Conservation (phyloP, 2,113 vertebrate species). For the Zosterops hypoxanthus region DNA sequence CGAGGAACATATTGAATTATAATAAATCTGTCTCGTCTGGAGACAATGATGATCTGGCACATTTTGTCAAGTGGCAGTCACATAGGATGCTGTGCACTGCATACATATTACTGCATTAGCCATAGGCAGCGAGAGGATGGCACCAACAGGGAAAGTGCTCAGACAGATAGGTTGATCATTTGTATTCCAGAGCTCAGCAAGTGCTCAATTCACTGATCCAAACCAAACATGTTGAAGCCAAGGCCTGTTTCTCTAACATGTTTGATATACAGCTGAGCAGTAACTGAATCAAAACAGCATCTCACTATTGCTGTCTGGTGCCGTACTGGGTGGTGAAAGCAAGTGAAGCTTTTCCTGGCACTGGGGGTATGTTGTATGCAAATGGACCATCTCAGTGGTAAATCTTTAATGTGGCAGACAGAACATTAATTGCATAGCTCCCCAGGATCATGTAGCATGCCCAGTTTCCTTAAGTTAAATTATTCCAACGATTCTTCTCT, state of each 20-base stretch:
- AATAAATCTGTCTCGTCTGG: conserved; percentile 75
- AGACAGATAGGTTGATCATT: conserved; percentile 69
- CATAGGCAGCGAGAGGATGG: conserved; percentile 23
- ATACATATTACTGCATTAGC: conserved; percentile 74
- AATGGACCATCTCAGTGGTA: conserved; percentile 52
- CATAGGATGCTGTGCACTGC: conserved; percentile 68
- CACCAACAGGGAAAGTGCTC: conserved; percentile 54
- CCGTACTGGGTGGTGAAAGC: conserved; percentile 37
- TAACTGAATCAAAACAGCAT: conserved; percentile 70
- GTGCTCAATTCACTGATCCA: conserved; percentile 70
- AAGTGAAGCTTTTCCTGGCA: conserved; percentile 56
- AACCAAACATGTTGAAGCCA: conserved; percentile 72
- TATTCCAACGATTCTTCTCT: conserved; percentile 1
- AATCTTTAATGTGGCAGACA: conserved; percentile 56
- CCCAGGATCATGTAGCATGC: not conserved
- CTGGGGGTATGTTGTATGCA: conserved; percentile 41
- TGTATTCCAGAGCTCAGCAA: conserved; percentile 74
- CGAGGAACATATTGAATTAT: conserved; percentile 76
- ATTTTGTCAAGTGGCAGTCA: conserved; percentile 75
- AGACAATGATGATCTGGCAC: conserved; percentile 76
- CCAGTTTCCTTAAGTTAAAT: conserved; percentile 54
- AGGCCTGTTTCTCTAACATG: conserved; percentile 70
- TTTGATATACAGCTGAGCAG: conserved; percentile 73
- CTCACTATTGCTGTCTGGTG: conserved; percentile 49
- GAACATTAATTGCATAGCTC: conserved; percentile 58